Evolutionary conservation across 2,888 invertebrate species (phyloP).

Genomic region (Diploptera punctata): DNA sequence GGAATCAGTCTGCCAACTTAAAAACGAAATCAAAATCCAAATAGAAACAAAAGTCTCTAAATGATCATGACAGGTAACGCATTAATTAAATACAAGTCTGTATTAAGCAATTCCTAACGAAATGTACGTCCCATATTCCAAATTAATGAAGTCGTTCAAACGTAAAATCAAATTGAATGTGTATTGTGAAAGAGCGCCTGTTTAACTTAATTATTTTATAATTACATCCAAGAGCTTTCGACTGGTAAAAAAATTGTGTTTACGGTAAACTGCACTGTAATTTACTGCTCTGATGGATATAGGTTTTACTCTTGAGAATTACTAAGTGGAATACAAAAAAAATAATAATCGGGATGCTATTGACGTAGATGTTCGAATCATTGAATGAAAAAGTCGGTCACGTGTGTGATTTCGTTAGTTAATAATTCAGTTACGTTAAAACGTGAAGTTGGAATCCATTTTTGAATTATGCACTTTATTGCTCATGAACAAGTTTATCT

Average conservation of each 20-base stretch:
- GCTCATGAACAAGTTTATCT: no score
- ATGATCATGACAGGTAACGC: no score
- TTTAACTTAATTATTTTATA: no score
- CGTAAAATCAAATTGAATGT: background rate
- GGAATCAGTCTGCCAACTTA: no score
- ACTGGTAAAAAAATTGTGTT: background rate
- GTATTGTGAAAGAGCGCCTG: no score
- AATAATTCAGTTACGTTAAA: background rate
- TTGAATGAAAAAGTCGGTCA: background rate
- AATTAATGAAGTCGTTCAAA: background rate
- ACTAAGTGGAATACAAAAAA: background rate
- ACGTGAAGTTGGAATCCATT: background rate
- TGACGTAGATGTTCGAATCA: background rate
- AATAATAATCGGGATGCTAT: background rate
- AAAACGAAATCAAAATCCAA: no score
- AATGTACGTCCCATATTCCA: no score
- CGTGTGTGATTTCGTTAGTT: background rate
- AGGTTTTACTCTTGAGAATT: conserved; percentile 4
- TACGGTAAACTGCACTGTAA: conserved; percentile 8
- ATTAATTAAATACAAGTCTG: no score
- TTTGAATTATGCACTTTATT: no score
- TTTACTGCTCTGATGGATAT: conserved; percentile 16
- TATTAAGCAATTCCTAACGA: no score
- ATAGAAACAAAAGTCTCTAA: no score
- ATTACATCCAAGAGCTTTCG: background rate